Percentiles rank a stretch among this genome's conserved stretches.
Conservation (phyloP, 2,797 vertebrate species). For the Dryobates pubescens region DNA sequence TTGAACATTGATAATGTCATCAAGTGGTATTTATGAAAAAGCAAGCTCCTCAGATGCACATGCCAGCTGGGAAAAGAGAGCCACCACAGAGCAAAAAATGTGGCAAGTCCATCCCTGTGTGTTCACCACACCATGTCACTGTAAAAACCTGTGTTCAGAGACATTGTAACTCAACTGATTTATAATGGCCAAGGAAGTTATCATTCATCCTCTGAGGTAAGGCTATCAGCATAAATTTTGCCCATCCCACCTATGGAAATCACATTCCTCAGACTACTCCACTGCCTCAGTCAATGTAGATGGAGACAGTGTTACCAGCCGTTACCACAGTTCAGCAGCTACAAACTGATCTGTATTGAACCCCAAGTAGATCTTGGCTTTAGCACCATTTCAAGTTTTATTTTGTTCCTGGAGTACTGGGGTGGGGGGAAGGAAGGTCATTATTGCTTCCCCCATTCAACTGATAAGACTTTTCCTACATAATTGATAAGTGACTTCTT, state of each 20-base stretch:
- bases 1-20: background rate
- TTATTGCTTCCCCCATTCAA: background rate
- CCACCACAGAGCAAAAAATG: background rate
- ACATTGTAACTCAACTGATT: background rate
- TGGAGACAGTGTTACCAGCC: background rate
- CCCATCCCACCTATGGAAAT: background rate
- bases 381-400: background rate
- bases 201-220: background rate
- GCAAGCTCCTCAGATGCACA: background rate
- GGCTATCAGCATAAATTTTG: background rate
- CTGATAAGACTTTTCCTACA: background rate
- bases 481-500: background rate
- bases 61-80: background rate
- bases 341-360: background rate
- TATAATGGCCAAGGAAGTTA: background rate
- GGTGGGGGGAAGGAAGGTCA: background rate
- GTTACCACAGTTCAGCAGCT: background rate
- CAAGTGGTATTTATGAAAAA: background rate
- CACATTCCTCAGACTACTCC: background rate
- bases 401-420: background rate
- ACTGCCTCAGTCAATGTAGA: background rate
- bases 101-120: background rate
- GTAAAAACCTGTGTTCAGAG: background rate
- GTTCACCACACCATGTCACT: accelerated
- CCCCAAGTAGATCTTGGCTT: background rate